These are phyloP conservation scores for Condylura cristata DNA, from an alignment of 2,113 vertebrate genomes.

Conservation along the genomic window DNA sequence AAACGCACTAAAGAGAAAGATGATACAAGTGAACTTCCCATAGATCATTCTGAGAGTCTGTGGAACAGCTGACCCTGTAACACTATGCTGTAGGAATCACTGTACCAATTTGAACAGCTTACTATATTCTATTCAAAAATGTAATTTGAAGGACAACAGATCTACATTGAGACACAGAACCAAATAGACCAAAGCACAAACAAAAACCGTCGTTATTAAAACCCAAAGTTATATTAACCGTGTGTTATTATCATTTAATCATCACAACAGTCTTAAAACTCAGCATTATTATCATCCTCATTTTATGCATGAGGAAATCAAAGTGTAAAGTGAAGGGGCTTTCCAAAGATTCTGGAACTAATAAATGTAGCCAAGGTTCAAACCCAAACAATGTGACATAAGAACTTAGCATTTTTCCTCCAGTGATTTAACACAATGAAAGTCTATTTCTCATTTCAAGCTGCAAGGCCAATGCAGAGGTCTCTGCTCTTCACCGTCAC, in stretches of 20 bases:
- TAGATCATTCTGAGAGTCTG: slow-evolving; percentile 20
- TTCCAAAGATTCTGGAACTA: not conserved
- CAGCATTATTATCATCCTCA: not conserved
- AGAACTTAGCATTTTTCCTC: not conserved
- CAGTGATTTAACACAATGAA: not conserved
- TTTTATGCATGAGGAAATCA: slow-evolving; percentile 16
- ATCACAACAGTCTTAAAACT: not conserved
- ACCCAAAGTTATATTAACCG: too few species aligned
- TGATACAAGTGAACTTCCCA: not conserved
- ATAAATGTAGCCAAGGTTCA: not conserved
- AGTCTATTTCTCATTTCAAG: not conserved
- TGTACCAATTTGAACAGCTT: not conserved
- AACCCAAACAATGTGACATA: not conserved
- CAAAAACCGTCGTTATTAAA: not conserved
- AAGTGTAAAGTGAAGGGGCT: not conserved
- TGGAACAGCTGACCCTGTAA: not conserved
- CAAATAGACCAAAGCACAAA: not conserved
- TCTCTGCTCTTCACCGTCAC: not conserved
- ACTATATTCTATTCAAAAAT: not conserved
- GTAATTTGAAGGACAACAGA: not conserved
- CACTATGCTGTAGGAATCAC: not conserved
- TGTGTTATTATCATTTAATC: not conserved
- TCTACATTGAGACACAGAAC: not conserved
- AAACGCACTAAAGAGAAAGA: slow-evolving; percentile 44
- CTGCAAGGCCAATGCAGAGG: not conserved